Conservation (phyloP, 2,113 vertebrate species). For the Aegotheles bennettii region DNA sequence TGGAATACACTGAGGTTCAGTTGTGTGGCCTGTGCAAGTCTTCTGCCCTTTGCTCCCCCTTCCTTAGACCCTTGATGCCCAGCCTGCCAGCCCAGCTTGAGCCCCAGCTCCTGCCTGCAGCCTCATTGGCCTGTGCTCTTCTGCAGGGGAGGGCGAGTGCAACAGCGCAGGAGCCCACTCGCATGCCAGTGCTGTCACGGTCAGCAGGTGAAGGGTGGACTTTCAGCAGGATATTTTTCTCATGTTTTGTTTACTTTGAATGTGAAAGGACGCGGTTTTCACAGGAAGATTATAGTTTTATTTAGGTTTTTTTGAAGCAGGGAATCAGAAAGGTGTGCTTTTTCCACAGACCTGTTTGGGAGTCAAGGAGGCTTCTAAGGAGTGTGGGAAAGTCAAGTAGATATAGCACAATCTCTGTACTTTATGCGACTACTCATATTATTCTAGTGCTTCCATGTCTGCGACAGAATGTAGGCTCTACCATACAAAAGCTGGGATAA, state of each 20-base stretch:
- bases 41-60: not conserved
- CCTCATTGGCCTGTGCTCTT: not conserved
- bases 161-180: not conserved
- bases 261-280: not conserved
- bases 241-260: not conserved
- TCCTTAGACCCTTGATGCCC: not conserved
- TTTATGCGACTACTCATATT: not conserved
- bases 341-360: not conserved
- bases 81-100: not conserved
- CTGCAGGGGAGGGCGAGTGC: not conserved
- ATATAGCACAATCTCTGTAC: not conserved
- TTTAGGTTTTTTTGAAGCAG: not conserved
- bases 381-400: not conserved
- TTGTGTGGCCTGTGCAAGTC: not conserved
- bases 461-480: not conserved
- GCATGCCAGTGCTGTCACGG: not conserved
- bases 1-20: not conserved
- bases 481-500: not conserved
- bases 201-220: fast-evolving
- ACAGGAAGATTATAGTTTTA: not conserved
- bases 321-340: not conserved
- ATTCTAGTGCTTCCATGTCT: not conserved
- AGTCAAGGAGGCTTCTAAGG: not conserved
- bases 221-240: not conserved
- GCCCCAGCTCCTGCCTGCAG: not conserved